Base-by-base conservation (phyloP, 2,888 invertebrate genomes). In the Drosophila prostipennis region DNA sequence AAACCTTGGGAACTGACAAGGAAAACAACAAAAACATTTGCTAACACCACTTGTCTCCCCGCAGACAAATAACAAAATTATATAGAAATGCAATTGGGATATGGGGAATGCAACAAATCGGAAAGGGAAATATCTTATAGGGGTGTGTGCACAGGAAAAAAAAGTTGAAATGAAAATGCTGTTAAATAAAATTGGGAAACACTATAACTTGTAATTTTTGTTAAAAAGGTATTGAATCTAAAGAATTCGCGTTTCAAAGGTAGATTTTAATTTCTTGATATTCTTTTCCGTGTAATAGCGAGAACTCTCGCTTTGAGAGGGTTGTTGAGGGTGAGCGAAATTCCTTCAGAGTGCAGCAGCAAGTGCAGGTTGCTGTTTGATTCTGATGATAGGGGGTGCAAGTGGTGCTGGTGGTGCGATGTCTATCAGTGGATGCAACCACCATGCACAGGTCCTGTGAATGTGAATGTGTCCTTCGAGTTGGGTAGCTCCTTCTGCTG, bases 1-100 rank as follows among this genome's bases (percentile, higher is more conserved):
- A 67, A 86, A 81, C 87, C 80, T 73, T 80, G 80, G 80, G 80
- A 80, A 84, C 78, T 52, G 46, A 65, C 56, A 61, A 11, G 26
- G 2, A 40, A 19, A 49, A 63, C 54, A 59, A 48, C 48, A 63
- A 79, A 61, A 64, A 53, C 59, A 60, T 58, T 54, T 37, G 57
- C 19, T 39, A 56, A 39, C 39, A 39, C 59, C 85, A 81, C 80
- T 83, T 83, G 83, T 77, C 78, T 80, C 72, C 71, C 65, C 74
- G 70, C 89, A 78, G 79, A 57, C 78, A 89, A 89, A 89, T 84
- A 89, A 80, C 46, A 57, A 89, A 89, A 87, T 89, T 84, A 89
- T 74, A 79, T 72, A 73, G 88, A 86, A 87, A 78, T 82, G 73
- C 73, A 75, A 77, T 77, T 59, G 79, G 68, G 65, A 79, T 74